Evolutionary conservation across 2,888 invertebrate genomes (phyloP), one percentile per base, ranked within the genome.

Genomic region (Rhamnusium bicolor): DNA sequence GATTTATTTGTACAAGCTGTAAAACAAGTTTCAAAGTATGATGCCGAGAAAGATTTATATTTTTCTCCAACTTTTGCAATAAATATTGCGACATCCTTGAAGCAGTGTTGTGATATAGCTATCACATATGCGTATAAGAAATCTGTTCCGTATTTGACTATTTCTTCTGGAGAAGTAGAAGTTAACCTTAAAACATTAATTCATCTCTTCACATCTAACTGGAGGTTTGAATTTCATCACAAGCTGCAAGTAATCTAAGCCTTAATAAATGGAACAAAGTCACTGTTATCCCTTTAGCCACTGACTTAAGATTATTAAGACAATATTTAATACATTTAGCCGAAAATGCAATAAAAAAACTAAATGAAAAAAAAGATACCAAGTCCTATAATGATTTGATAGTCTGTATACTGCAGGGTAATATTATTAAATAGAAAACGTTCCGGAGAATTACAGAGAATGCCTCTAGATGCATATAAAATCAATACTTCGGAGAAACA

Each of bases 341-440:
- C 12, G 32, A 69, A 14, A 4, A 51, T 14, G 54, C 73, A 49
- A 7, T 58, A 14, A 14, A 29, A 21, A 21, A 56, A 54, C 27
- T 76, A 60, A 18, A 71, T 4, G 5, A 6, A 4, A 27, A 54
- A 49, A 54, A 27, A 14, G 29, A 78, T 58, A 21, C 4, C 46
- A 12, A 53, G 19, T 47, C 68, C 7, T 81, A 73, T 71, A 74
- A 32, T 14, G 62, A 24, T 7, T 69, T 82, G 46, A 12, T 80
- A 24, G 80, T 76, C 73, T 2, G 49, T 77, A 8, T 83, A 67
- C 71, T 83, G 81, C 63, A 60, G 79, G 19, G 62, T 81, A n/a
- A 18, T 84, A 7, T 27, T 82, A 14, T 61, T 82, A n/a, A 83
- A 83, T 67, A 72, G 82, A 51, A 71, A 72, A 66, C 29, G 84